Percentiles rank a stretch among this genome's conserved stretches.
These are phyloP conservation scores for Ischnus inquisitorius DNA, from an alignment of 2,888 invertebrate genomes.

Conservation along the genomic window DNA sequence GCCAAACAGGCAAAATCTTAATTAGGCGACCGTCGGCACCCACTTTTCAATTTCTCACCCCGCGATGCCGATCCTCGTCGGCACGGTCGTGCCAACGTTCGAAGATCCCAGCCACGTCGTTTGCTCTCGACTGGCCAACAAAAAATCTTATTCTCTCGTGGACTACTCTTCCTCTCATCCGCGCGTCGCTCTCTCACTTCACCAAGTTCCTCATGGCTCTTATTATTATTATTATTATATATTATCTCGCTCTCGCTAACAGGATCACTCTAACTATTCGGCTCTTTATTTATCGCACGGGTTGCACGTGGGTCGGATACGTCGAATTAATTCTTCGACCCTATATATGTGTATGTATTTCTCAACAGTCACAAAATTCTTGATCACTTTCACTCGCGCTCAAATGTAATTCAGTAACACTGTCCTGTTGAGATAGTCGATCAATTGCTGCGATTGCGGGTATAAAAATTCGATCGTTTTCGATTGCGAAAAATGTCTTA, in stretches of 20 bases:
- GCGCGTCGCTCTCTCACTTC: conserved; percentile 31
- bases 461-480: neutral
- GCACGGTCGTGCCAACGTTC: conserved; percentile 37
- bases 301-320: neutral
- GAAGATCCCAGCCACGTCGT: conserved; percentile 59
- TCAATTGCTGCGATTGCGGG: neutral
- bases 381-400: neutral
- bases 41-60: conserved; percentile 78
- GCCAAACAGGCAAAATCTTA: conserved; percentile 72
- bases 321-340: neutral
- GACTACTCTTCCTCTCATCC: conserved; percentile 17
- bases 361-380: neutral
- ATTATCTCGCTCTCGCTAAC: conserved; percentile 17
- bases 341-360: neutral
- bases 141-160: conserved; percentile 58
- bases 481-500: too few species aligned
- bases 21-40: conserved; percentile 70
- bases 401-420: neutral
- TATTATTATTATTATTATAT: conserved; percentile 10
- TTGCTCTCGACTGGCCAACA: conserved; percentile 49
- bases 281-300: conserved; percentile 1
- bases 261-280: neutral
- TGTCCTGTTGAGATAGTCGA: neutral
- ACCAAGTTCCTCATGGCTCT: conserved; percentile 8
- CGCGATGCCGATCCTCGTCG: conserved; percentile 47